Evolutionary conservation across 2,113 vertebrate genomes (phyloP), one percentile per base, ranked within the genome.

Genomic region (Pimephales promelas): DNA sequence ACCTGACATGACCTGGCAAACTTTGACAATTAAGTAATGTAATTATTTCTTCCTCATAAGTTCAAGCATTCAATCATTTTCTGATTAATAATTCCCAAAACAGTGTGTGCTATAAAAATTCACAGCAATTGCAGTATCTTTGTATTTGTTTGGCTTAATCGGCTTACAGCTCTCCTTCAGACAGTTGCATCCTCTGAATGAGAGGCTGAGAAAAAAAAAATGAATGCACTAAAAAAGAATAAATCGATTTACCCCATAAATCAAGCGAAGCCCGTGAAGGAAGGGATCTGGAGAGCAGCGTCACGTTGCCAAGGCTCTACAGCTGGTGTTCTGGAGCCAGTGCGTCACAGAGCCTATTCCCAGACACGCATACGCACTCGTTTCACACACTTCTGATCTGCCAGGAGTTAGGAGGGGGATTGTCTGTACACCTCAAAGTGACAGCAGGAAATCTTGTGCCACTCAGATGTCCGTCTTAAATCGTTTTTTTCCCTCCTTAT

Each of bases 281-380:
- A 82, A 64, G 40, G 34, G 36, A 78, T 16, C 18, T 18, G 36
- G 68, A 61, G 54, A 18, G 40, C 43, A 84, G 82, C 84, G 82
- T 61, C 81, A 83, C 80, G 87, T 83, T 92, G 90, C 89, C 88
- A 89, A 81, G 83, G 82, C 74, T 84, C 61, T 76, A 79, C 85
- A 86, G 85, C 85, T 86, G 85, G 70, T 87, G 87, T 85, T 89
- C 36, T 85, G 90, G 87, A 90, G 90, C 89, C 78, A 83, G 87
- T 92, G 92, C 92, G 92, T 93, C 92, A 93, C 86, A 75, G 74
- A 87, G 90, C 89, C 90, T 93, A 92, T 93, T 94, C 91, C 90
- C 88, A 92, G 93, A 92, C 88, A 18, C 10, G 70, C 52, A 71
- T 61, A 70, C 54, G 40, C 70, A 86, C 40, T n/a, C 22, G 28